Conservation (phyloP, 1,140 invertebrate genomes). For the Drosophila kohkoa region DNA sequence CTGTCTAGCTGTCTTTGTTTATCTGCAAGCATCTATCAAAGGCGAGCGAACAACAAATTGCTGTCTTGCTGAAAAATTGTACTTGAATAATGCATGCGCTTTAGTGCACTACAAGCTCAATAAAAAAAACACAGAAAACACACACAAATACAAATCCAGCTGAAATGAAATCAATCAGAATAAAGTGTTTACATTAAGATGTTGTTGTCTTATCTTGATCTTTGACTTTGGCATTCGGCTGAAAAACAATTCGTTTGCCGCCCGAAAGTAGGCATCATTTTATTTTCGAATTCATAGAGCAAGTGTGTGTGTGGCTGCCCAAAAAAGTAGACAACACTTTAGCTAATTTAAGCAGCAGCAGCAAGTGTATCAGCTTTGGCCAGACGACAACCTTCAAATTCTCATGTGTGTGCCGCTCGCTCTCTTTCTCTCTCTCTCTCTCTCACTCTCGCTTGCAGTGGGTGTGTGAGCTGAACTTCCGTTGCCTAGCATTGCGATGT, state of each 20-base stretch:
- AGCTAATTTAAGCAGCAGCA: slow-evolving; percentile 9
- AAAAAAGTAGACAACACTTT: no score
- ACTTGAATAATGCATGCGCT: not conserved
- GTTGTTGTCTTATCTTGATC: not conserved
- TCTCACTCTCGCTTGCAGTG: not conserved
- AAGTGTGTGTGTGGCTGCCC: not conserved
- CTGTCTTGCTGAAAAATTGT: not conserved
- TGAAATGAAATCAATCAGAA: slow-evolving; percentile 1
- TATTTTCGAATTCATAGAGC: slow-evolving; percentile 20
- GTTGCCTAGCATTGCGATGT: slow-evolving; percentile 37
- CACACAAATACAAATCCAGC: not conserved
- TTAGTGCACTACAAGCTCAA: not conserved
- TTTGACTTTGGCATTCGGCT: not conserved
- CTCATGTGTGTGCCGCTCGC: not conserved
- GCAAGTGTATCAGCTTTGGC: slow-evolving; percentile 29
- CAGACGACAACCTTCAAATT: slow-evolving; percentile 51
- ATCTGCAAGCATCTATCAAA: not conserved
- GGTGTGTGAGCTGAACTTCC: slow-evolving; percentile 39
- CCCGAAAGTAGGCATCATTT: slow-evolving; percentile 40
- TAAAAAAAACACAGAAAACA: no score
- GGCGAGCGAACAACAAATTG: not conserved
- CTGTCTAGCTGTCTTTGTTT: not conserved
- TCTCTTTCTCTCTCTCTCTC: not conserved
- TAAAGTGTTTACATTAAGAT: not conserved
- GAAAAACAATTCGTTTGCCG: not conserved